phyloP scores from a whole-genome alignment of 2,113 vertebrate genomes.

The Centrocercus urophasianus region DNA sequence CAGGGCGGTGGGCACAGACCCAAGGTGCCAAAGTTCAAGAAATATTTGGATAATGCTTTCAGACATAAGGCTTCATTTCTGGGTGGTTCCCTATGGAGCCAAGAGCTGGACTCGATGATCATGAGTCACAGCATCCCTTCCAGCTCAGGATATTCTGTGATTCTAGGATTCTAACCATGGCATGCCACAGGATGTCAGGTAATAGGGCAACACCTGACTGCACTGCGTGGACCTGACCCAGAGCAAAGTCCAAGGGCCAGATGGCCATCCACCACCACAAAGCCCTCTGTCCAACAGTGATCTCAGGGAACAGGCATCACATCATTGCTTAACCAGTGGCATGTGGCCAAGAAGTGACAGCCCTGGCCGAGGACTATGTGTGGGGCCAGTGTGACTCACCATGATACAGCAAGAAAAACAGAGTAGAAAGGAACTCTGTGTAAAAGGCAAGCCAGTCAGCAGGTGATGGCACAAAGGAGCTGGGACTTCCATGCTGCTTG shows the following conservation, averaged over 20 bases:
- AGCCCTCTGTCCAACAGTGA: background rate
- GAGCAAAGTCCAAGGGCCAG: background rate
- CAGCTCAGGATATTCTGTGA: background rate
- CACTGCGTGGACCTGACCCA: fast-evolving
- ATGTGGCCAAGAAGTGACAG: background rate
- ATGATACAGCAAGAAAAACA: fast-evolving
- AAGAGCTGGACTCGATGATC: background rate
- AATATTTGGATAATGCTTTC: background rate
- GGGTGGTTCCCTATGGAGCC: background rate
- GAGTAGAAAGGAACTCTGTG: background rate
- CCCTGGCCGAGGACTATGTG: fast-evolving
- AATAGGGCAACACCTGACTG: background rate
- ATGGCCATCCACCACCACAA: background rate
- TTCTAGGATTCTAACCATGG: background rate
- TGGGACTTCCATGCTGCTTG: background rate
- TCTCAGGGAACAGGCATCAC: fast-evolving
- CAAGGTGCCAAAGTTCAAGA: background rate
- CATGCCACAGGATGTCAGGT: background rate
- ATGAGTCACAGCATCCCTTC: background rate
- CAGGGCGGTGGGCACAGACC: background rate
- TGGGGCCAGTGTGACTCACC: background rate
- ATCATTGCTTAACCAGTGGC: background rate
- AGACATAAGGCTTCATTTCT: background rate
- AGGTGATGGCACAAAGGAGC: fast-evolving
- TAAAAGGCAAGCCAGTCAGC: background rate